These are phyloP conservation scores for Romanogobio albipinnatus DNA, from an alignment of 2,113 vertebrate genomes.

Conservation along the genomic window DNA sequence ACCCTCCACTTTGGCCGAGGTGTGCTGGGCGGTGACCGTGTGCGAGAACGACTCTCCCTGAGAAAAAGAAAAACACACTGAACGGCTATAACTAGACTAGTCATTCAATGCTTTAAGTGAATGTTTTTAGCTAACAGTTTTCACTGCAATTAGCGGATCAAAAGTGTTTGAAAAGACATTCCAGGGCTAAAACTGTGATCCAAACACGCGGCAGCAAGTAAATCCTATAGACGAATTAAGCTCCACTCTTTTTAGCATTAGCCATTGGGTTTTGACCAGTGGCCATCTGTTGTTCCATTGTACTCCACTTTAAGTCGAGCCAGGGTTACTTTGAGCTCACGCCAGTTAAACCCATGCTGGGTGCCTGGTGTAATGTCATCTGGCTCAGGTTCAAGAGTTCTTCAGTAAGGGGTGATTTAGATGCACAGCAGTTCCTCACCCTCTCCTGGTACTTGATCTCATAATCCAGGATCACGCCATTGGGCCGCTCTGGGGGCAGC, in stretches of 20 bases:
- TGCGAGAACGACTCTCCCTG: constrained; percentile 87
- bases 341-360: constrained; percentile 44
- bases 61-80: not conserved
- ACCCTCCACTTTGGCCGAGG: constrained; percentile 88
- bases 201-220: constrained; percentile 18
- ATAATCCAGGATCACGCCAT: constrained; percentile 98
- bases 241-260: constrained; percentile 48
- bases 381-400: constrained; percentile 44
- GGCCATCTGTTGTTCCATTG: constrained; percentile 56
- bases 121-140: constrained; percentile 38
- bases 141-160: constrained; percentile 38
- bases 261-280: constrained; percentile 46
- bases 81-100: not conserved
- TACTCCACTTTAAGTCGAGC: constrained; percentile 42
- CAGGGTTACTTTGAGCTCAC: constrained; percentile 42
- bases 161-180: constrained; percentile 18
- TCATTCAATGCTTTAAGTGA: not conserved
- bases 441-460: constrained; percentile 98
- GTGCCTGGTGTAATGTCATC: constrained; percentile 43
- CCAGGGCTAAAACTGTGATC: not conserved
- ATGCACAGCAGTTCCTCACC: constrained; percentile 75
- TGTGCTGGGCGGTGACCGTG: constrained; percentile 95
- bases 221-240: constrained; percentile 36
- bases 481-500: constrained; percentile 93
- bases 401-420: constrained; percentile 24